Evolutionary conservation across 2,888 invertebrate species (phyloP).

Genomic region (Cenopis cana): DNA sequence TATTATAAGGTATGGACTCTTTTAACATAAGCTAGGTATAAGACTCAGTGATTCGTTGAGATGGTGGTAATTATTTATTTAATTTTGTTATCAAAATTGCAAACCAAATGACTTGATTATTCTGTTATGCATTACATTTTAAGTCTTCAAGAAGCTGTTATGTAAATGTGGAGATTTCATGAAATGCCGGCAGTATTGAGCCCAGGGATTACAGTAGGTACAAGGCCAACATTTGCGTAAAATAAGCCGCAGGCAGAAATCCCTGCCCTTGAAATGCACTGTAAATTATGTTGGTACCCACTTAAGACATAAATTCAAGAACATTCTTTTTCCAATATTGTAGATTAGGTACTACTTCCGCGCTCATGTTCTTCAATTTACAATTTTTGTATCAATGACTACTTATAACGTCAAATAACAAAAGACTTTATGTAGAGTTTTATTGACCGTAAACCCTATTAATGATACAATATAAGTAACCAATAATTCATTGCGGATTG

Average conservation of each 20-base stretch:
- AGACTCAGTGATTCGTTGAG: not conserved
- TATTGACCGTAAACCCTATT: conserved; percentile 3
- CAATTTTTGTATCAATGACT: conserved; percentile 1
- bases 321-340: not conserved
- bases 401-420: not conserved
- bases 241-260: conserved; percentile 51
- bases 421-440: not conserved
- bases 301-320: conserved; percentile 10
- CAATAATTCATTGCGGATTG: not conserved
- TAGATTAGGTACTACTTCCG: not conserved
- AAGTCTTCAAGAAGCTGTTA: conserved; percentile 58
- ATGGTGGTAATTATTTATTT: not conserved
- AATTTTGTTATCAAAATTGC: not conserved
- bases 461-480: not conserved
- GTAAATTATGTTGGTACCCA: not conserved
- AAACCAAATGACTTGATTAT: not conserved
- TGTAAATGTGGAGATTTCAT: conserved; percentile 68
- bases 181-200: conserved; percentile 57
- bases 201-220: conserved; percentile 54
- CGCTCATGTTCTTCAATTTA: not conserved
- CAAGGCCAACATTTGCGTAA: conserved; percentile 54
- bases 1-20: not conserved
- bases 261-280: conserved; percentile 46
- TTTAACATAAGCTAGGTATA: too few relatives aligned
- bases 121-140: conserved; percentile 12